Conservation (phyloP, 2,797 vertebrate genomes). For the Philypnodon macrostomus region DNA sequence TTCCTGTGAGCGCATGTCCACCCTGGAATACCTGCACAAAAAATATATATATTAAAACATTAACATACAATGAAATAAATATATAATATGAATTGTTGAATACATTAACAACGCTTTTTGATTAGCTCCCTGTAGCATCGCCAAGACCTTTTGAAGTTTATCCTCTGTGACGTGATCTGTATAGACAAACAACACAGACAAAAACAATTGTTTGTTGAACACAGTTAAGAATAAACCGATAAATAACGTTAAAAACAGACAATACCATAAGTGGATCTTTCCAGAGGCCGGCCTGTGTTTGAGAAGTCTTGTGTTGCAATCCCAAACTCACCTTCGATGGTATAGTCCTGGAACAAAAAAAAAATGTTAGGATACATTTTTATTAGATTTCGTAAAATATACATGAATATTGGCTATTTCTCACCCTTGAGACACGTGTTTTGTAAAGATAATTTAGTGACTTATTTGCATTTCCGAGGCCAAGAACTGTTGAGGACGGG, state of each 20-base stretch:
- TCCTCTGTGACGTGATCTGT: constrained; percentile 89
- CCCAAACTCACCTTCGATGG: constrained; percentile 85
- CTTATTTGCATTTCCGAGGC: constrained; percentile 78
- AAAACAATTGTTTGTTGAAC: too few species aligned
- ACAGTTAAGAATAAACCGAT: too few species aligned
- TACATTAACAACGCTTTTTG: constrained; percentile 90
- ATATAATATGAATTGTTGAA: constrained; percentile 14
- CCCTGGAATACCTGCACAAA: constrained; percentile 80
- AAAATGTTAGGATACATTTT: not conserved
- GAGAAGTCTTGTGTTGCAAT: constrained; percentile 87
- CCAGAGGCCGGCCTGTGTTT: constrained; percentile 80
- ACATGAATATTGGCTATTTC: constrained; percentile 30
- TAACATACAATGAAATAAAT: not conserved
- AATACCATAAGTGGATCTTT: constrained; percentile 88
- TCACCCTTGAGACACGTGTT: constrained; percentile 82
- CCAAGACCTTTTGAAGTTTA: constrained; percentile 86
- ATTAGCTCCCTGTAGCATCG: constrained; percentile 89
- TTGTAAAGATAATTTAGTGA: constrained; percentile 77
- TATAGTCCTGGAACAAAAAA: constrained; percentile 84
- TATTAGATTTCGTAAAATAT: not conserved
- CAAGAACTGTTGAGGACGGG: constrained; percentile 78
- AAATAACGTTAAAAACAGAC: not conserved
- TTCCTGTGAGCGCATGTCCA: constrained; percentile 88
- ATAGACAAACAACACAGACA: constrained; percentile 1
- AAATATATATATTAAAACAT: not conserved